Conservation (phyloP, 2,113 vertebrate species). For the Myrmophylax atrothorax region DNA sequence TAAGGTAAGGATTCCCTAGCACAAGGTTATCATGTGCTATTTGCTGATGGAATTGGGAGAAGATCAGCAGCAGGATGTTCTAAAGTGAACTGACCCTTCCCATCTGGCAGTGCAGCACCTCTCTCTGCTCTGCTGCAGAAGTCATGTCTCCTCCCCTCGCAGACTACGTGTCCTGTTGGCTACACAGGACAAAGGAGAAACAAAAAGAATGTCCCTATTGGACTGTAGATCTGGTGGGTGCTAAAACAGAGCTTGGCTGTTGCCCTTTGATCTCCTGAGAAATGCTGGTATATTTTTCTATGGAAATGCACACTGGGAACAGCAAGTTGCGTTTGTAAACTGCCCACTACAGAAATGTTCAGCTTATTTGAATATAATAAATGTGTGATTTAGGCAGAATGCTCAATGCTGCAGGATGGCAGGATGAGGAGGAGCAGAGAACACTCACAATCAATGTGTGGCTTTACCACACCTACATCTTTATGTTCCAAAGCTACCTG, state of each 20-base stretch:
- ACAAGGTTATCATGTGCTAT: background rate
- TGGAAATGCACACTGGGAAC: background rate
- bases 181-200: background rate
- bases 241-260: background rate
- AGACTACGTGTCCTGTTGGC: no score
- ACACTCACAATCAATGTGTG: background rate
- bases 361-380: background rate
- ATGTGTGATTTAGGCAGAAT: background rate
- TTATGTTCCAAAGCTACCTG: background rate
- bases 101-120: background rate
- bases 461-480: background rate
- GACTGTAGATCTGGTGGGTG: background rate
- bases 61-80: background rate
- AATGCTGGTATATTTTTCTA: background rate
- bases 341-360: background rate
- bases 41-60: background rate
- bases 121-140: background rate
- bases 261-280: background rate
- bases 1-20: background rate
- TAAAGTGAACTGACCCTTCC: background rate
- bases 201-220: background rate
- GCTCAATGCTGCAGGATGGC: background rate
- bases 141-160: background rate
- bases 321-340: background rate
- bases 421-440: background rate